phyloP scores from a whole-genome alignment of 2,113 vertebrate species.

The Entelurus aequoreus region DNA sequence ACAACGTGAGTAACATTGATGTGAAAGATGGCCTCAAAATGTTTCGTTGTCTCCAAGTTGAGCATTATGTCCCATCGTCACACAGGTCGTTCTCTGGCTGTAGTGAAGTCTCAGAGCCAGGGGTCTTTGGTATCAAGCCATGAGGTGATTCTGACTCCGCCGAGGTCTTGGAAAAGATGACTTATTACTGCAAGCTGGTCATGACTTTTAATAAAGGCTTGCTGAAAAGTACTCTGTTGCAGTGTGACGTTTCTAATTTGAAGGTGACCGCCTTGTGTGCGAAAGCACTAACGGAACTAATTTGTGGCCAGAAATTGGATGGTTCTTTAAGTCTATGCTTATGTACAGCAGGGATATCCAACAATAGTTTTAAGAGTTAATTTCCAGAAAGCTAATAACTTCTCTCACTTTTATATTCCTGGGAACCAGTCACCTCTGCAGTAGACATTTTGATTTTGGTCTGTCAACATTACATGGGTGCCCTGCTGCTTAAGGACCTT shows the following conservation, averaged over 20 bases:
- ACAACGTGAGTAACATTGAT: slow-evolving; percentile 52
- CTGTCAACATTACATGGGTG: too few species aligned
- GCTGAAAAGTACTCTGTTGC: slow-evolving; percentile 9
- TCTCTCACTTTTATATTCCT: too few species aligned
- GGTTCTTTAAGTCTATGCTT: too few species aligned
- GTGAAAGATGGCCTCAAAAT: neutral
- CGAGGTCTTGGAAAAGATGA: neutral
- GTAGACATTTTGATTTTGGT: too few species aligned
- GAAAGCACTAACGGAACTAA: neutral
- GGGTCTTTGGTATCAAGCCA: slow-evolving; percentile 56
- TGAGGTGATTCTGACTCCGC: slow-evolving; percentile 41
- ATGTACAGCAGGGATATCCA: too few species aligned
- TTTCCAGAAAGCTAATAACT: too few species aligned
- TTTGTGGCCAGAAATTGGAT: neutral
- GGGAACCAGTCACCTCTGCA: too few species aligned
- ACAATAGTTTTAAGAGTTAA: too few species aligned
- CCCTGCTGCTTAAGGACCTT: too few species aligned
- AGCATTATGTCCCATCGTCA: neutral
- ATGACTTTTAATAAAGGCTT: slow-evolving; percentile 49
- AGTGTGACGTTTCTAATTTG: slow-evolving; percentile 6
- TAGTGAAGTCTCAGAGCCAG: neutral
- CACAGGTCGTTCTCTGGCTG: slow-evolving; percentile 44
- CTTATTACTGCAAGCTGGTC: neutral
- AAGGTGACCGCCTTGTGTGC: slow-evolving; percentile 19
- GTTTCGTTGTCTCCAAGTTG: neutral